These are phyloP conservation scores for Pomacea maculata DNA, from an alignment of 1,140 invertebrate species.

Conservation along the genomic window DNA sequence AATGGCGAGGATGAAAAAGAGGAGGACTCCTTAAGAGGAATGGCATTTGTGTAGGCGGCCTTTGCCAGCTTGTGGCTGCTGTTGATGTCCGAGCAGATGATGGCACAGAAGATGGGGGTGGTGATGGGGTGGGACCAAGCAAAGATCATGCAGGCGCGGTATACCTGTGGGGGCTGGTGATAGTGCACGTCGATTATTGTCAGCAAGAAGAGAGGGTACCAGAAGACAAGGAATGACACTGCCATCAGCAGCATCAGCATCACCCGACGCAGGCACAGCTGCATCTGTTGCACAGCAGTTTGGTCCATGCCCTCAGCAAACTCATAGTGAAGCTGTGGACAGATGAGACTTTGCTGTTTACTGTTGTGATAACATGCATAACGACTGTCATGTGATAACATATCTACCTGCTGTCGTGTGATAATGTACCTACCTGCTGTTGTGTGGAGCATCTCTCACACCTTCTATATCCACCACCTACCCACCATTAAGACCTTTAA, in stretches of 20 bases:
- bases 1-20: constrained; percentile 7
- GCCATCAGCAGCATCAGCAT: constrained; percentile 72
- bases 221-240: constrained; percentile 84
- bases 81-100: constrained; percentile 56
- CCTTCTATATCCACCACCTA: no score
- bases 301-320: constrained; percentile 27
- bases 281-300: constrained; percentile 29
- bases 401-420: no score
- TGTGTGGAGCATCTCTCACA: no score
- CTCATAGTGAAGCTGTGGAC: constrained; percentile 73
- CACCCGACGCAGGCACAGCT: constrained; percentile 43
- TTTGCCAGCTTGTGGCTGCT: constrained; percentile 32
- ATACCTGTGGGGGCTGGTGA: constrained; percentile 35
- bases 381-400: no score
- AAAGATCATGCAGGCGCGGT: constrained; percentile 51
- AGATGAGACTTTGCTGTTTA: no score
- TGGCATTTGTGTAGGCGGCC: constrained; percentile 36
- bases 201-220: constrained; percentile 88
- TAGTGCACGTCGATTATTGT: constrained; percentile 71
- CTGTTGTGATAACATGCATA: no score
- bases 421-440: no score
- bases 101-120: constrained; percentile 51
- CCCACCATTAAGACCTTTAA: no score
- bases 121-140: constrained; percentile 66
- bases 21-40: constrained; percentile 32